Evolutionary conservation across 2,888 invertebrate genomes (phyloP).

Genomic region (Agriopis aurantiaria): DNA sequence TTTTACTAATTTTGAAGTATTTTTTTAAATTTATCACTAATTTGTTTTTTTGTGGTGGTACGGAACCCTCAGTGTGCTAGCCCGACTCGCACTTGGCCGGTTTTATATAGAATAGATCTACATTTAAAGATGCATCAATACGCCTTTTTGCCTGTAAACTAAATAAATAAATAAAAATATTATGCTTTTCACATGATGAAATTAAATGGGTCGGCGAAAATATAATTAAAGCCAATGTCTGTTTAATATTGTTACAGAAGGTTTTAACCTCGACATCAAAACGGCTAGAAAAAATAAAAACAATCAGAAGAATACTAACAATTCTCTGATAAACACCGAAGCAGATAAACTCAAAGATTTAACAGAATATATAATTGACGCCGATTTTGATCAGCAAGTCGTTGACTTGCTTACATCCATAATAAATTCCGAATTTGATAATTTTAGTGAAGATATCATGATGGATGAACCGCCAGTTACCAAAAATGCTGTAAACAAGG

Average conservation of each 20-base stretch:
- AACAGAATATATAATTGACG: conserved; percentile 29
- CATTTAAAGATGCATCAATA: no score
- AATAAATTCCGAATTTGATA: conserved; percentile 49
- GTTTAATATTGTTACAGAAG: conserved; percentile 50
- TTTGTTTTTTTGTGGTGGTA: no score
- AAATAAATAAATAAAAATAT: no score
- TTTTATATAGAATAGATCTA: no score
- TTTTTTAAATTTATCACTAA: no score
- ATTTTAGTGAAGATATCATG: conserved; percentile 1
- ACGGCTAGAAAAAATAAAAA: conserved; percentile 43
- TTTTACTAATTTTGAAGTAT: no score
- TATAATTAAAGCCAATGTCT: not conserved
- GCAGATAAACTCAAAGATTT: conserved; percentile 34
- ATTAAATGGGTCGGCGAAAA: not conserved
- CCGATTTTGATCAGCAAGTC: conserved; percentile 66
- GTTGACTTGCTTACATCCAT: conserved; percentile 63
- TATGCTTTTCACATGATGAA: no score
- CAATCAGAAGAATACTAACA: conserved; percentile 44
- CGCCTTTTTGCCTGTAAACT: no score
- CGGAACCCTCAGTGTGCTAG: no score
- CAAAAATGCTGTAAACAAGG: not conserved
- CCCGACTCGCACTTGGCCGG: no score
- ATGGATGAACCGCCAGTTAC: not conserved
- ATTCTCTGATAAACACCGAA: conserved; percentile 21
- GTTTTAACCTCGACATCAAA: conserved; percentile 58